Conservation (phyloP, 2,888 invertebrate genomes). For the Lymantria monacha region DNA sequence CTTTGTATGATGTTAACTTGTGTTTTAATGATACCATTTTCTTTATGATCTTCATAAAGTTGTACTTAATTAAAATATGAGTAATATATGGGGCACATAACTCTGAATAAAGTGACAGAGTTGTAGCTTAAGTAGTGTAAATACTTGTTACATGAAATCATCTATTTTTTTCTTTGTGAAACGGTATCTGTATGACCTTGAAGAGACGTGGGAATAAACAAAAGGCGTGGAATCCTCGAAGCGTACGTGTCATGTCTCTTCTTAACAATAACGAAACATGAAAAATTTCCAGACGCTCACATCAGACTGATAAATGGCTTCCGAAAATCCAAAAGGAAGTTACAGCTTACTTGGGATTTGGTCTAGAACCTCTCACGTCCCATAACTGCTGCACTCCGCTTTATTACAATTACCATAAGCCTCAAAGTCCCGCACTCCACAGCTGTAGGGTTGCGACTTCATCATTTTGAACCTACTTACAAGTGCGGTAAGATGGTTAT, state of each 20-base stretch:
- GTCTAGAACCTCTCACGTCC: slow-evolving; percentile 83
- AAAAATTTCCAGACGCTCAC: slow-evolving; percentile 82
- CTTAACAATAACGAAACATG: slow-evolving; percentile 81
- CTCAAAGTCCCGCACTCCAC: slow-evolving; percentile 82
- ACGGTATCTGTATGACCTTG: slow-evolving; percentile 39
- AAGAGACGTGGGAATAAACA: slow-evolving; percentile 63
- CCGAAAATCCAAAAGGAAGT: slow-evolving; percentile 84
- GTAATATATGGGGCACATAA: no score
- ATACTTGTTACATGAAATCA: neutral
- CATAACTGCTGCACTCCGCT: slow-evolving; percentile 83
- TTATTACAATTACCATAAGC: slow-evolving; percentile 83
- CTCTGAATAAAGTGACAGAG: slow-evolving; percentile 13
- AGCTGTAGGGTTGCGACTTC: slow-evolving; percentile 57
- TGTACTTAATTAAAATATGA: slow-evolving; percentile 7
- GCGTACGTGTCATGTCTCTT: slow-evolving; percentile 72
- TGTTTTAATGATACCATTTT: slow-evolving; percentile 36
- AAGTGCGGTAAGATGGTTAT: slow-evolving; percentile 76
- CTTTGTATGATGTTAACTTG: slow-evolving; percentile 30
- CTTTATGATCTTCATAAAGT: slow-evolving; percentile 34
- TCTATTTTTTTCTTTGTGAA: neutral
- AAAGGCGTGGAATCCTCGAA: slow-evolving; percentile 52
- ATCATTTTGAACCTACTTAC: slow-evolving; percentile 81
- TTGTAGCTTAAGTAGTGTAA: slow-evolving; percentile 17
- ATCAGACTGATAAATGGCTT: slow-evolving; percentile 84
- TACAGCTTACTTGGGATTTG: slow-evolving; percentile 83